Evolutionary conservation across 2,888 invertebrate species (phyloP), one percentile per base, ranked within the genome.

Genomic region (Campoplex capitator): DNA sequence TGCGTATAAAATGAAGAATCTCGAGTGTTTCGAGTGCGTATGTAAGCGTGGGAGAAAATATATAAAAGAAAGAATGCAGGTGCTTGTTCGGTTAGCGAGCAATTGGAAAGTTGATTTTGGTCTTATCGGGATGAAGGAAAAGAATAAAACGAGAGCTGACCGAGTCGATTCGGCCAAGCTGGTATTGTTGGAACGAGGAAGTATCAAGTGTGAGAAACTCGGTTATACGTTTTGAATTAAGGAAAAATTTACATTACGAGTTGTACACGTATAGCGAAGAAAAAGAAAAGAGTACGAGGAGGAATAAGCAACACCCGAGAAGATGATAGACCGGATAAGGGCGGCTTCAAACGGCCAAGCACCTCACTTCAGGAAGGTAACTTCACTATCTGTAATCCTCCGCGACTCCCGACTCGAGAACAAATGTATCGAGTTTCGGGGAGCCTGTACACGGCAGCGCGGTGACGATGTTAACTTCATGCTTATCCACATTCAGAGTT

Each of bases 331-430:
- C 8, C 11, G 48, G 28, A 70, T 38, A 38, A 38, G 6, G 38
- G 38, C 4, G 38, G 38, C 4, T 38, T 38, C 38, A 38, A 6
- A 80, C 89, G 45, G n/a, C 45, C 38, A 23, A 87, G 86, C 91
- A 91, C 92, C 91, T 91, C 92, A 91, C 90, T 87, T 84, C 84
- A 13, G 82, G 79, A 79, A 87, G 82, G 75, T 70, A 75, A 42
- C 51, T 70, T 76, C 75, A 82, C 75, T 45, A 9, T 38, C 38
- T 38, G 38, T 38, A 4, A 38, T 6, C 84, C n/a, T n/a, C n/a
- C n/a, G n/a, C n/a, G n/a, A n/a, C n/a, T n/a, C n/a, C n/a, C n/a
- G n/a, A n/a, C n/a, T 82, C 79, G 82, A 68, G 84, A 62, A 78
- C 38, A 1, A 84, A 84, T 75, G 77, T 87, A 87, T 87, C 86